Evolutionary conservation across 2,113 vertebrate genomes (phyloP), one percentile per base, ranked within the genome.

Genomic region (Perca fluviatilis): DNA sequence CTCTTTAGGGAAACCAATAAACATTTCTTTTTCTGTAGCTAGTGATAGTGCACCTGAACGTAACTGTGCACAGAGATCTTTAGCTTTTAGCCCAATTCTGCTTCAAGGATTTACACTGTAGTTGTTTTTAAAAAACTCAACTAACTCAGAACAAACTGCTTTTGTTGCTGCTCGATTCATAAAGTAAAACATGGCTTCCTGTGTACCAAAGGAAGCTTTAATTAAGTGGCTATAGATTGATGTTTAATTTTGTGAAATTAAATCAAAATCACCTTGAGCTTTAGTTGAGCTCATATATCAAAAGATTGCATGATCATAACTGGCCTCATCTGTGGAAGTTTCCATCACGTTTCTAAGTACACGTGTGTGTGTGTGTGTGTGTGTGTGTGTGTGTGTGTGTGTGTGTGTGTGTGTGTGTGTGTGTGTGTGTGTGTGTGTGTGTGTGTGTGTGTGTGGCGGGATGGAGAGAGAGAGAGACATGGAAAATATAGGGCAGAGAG

Each of bases 401-500:
- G 30, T 63, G 61, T 40, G 54, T 46, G 65, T 19, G 50, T 40
- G 53, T 67, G 30, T 86, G 75, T 61, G 21, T 46, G 30, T 56
- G 30, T 63, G 62, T 40, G 54, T 36, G 65, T 19, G 50, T 43
- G 54, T 67, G 71, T 61, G 57, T 74, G 68, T 64, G 68, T 54
- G 71, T 58, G 65, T 47, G 53, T 6, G 74, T 25, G 74, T 15
- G 68, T 19, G 54, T 16, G 67, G n/a, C n/a, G n/a, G 0, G 51
- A 13, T 16, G 11, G 58, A 40, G 70, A 30, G 51, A 64, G 51
- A 64, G 76, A 74, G 77, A 73, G 78, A 83, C 57, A 54, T 78
- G 60, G 85, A 57, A 76, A 90, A 91, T 86, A 84, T 84, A 82
- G 89, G 86, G 54, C 74, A 83, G 49, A 62, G 25, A 58, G 68